phyloP scores from a whole-genome alignment of 2,797 vertebrate genomes.

The Dermochelys coriacea region DNA sequence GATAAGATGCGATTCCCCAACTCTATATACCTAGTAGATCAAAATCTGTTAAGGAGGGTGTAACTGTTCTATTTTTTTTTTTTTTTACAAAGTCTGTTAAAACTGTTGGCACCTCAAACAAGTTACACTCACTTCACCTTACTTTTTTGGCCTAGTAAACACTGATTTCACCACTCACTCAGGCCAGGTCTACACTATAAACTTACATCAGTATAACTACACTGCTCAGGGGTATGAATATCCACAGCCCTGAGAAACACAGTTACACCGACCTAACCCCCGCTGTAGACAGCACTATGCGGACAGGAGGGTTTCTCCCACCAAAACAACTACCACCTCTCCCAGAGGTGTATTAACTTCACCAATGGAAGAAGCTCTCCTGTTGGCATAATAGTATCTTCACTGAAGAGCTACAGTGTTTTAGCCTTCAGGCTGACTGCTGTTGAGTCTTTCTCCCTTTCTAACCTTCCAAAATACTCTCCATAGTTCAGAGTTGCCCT shows the following conservation, averaged over 20 bases:
- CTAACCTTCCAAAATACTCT: neutral
- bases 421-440: neutral
- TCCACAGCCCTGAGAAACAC: no score
- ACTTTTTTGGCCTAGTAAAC: neutral
- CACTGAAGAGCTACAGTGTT: neutral
- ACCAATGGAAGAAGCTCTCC: neutral
- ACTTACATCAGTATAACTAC: no score
- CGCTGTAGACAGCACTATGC: neutral
- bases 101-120: neutral
- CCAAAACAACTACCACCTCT: neutral
- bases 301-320: neutral
- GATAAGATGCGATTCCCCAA: slow-evolving; percentile 1
- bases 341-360: no score
- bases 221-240: neutral
- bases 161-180: neutral
- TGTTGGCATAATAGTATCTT: neutral
- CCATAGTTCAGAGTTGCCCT: neutral
- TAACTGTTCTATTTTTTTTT: neutral
- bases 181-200: neutral
- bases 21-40: neutral
- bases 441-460: neutral
- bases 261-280: neutral
- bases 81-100: slow-evolving; percentile 15
- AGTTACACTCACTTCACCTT: neutral
- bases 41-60: slow-evolving; percentile 25